These are phyloP conservation scores for Escarpia spicata DNA, from an alignment of 2,888 invertebrate species.

Conservation along the genomic window DNA sequence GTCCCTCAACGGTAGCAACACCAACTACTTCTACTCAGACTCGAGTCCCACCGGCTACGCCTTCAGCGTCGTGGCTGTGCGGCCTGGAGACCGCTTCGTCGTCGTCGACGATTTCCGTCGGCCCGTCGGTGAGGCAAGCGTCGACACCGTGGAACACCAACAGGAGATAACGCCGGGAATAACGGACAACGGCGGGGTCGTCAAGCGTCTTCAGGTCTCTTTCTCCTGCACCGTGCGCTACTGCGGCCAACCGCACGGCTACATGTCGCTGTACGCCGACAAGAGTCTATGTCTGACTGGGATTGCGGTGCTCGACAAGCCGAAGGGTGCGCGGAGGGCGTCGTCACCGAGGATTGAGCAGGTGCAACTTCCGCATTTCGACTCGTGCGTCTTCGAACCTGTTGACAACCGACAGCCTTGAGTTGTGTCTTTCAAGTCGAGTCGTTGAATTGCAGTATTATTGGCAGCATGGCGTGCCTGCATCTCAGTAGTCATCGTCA, in stretches of 20 bases:
- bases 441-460: background rate
- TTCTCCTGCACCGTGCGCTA: conserved; percentile 28
- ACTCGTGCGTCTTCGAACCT: conserved; percentile 20
- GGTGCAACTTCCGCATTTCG: conserved; percentile 22
- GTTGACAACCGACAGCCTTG: background rate
- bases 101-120: conserved; percentile 18
- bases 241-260: conserved; percentile 24
- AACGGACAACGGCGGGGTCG: conserved; percentile 21
- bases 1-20: conserved; percentile 70
- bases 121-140: conserved; percentile 22
- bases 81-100: conserved; percentile 25
- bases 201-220: conserved; percentile 25
- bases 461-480: background rate
- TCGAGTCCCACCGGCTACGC: conserved; percentile 79
- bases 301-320: conserved; percentile 18
- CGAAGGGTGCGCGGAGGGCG: background rate
- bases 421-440: background rate
- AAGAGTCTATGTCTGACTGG: conserved; percentile 25
- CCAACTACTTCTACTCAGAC: conserved; percentile 82
- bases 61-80: conserved; percentile 72
- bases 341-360: background rate
- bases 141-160: conserved; percentile 27
- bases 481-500: background rate
- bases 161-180: conserved; percentile 25
- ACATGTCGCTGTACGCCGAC: conserved; percentile 26